Percentiles rank a stretch among this genome's conserved stretches.
phyloP scores from a whole-genome alignment of 2,113 vertebrate species.

The Semicossyphus pulcher region DNA sequence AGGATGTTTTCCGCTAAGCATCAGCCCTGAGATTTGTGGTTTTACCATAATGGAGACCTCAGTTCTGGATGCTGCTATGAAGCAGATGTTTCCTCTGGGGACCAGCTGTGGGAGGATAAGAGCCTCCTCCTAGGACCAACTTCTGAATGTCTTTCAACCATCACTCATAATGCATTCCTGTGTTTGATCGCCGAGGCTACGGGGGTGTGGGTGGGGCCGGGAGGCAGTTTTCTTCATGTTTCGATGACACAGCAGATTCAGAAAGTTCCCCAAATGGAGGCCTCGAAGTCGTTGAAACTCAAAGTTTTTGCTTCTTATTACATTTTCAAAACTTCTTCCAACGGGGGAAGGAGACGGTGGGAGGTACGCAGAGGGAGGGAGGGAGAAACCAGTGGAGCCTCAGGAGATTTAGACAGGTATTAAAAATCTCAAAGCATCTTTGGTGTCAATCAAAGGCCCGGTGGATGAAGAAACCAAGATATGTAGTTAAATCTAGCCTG shows the following conservation, averaged over 20 bases:
- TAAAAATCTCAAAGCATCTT: constrained; percentile 79
- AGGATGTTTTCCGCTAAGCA: constrained; percentile 52
- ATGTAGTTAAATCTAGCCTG: constrained; percentile 59
- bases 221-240: constrained; percentile 44
- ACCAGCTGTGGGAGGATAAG: constrained; percentile 59
- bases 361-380: not conserved
- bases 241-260: constrained; percentile 62
- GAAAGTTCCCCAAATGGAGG: constrained; percentile 52
- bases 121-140: constrained; percentile 23
- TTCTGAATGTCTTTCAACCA: constrained; percentile 55
- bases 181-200: not conserved
- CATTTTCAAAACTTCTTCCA: constrained; percentile 65
- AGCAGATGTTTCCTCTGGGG: constrained; percentile 73
- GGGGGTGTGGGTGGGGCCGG: constrained; percentile 30
- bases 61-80: not conserved
- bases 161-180: constrained; percentile 26
- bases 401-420: constrained; percentile 67
- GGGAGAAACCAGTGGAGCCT: constrained; percentile 36
- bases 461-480: constrained; percentile 69
- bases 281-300: constrained; percentile 58
- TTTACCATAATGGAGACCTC: constrained; percentile 48
- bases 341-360: constrained; percentile 43
- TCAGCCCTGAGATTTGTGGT: constrained; percentile 53
- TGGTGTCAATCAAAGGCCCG: constrained; percentile 77
- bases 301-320: constrained; percentile 63